Percentiles rank a stretch among this genome's conserved stretches.
Evolutionary conservation across 2,113 vertebrate genomes (phyloP).

Genomic region (Echinops telfairi): DNA sequence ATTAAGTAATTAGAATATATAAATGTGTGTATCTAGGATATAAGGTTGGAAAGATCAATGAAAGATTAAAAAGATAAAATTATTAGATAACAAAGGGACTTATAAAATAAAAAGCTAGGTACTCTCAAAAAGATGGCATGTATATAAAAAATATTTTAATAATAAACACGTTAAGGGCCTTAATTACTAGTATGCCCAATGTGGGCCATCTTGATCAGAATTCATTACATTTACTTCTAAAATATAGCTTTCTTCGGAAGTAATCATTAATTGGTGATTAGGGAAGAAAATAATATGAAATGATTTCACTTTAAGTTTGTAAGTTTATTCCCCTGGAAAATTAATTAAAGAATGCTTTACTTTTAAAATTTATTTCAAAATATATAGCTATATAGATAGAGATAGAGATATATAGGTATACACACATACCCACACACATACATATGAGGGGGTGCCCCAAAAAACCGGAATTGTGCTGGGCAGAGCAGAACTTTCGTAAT

Average conservation of each 20-base stretch:
- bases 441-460: too few species aligned
- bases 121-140: neutral
- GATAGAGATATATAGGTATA: too few species aligned
- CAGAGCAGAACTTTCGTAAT: too few species aligned
- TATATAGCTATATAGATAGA: too few species aligned
- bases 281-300: neutral
- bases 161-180: neutral
- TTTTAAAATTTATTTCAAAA: neutral
- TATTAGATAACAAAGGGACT: neutral
- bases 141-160: slow-evolving; percentile 32
- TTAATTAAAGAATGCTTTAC: slow-evolving; percentile 19
- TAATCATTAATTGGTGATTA: neutral
- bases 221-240: slow-evolving; percentile 53
- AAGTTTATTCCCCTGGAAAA: slow-evolving; percentile 21
- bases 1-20: neutral
- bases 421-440: too few species aligned
- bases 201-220: neutral
- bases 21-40: neutral
- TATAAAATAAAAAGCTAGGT: neutral
- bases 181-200: neutral
- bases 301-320: slow-evolving; percentile 12
- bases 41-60: neutral
- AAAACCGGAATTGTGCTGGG: too few species aligned
- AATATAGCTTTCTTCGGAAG: slow-evolving; percentile 24
- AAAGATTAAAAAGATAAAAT: slow-evolving; percentile 10